These are phyloP conservation scores for Bembecia ichneumoniformis DNA, from an alignment of 2,888 invertebrate genomes.

Conservation along the genomic window DNA sequence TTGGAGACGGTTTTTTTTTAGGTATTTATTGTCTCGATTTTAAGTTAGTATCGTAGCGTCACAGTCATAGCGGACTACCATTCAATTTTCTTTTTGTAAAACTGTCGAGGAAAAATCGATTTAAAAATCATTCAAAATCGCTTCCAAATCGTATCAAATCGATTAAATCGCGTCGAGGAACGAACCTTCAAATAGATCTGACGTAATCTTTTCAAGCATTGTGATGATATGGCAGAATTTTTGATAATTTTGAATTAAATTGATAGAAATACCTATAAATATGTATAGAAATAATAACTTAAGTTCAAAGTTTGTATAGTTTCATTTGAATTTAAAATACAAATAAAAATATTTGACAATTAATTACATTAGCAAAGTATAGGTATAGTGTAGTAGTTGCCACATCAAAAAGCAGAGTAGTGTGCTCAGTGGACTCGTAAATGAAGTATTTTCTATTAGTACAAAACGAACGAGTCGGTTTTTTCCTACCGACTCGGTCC, in stretches of 20 bases:
- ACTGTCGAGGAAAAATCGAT: background rate
- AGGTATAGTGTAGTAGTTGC: no score
- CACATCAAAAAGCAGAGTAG: constrained; percentile 12
- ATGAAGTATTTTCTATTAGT: constrained; percentile 17
- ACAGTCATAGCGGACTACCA: no score
- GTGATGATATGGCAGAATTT: background rate
- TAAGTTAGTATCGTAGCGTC: no score
- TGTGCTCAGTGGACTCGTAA: constrained; percentile 12
- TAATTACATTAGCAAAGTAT: no score
- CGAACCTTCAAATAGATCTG: constrained; percentile 23
- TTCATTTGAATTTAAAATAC: no score
- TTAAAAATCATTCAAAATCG: constrained; percentile 5
- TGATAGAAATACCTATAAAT: no score
- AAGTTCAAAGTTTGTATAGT: no score
- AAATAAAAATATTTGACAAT: no score
- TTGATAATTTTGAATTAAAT: background rate
- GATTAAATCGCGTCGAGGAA: constrained; percentile 34
- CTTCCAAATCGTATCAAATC: constrained; percentile 39
- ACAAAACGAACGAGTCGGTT: constrained; percentile 32
- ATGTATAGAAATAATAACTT: no score
- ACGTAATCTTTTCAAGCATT: background rate
- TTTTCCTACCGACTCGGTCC: constrained; percentile 44
- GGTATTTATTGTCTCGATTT: background rate
- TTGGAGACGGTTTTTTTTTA: background rate
- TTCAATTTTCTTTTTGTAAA: background rate